Percentiles rank a stretch among this genome's conserved stretches.
Evolutionary conservation across 2,797 vertebrate genomes (phyloP).

Genomic region (Hypotaenidia philippensis): DNA sequence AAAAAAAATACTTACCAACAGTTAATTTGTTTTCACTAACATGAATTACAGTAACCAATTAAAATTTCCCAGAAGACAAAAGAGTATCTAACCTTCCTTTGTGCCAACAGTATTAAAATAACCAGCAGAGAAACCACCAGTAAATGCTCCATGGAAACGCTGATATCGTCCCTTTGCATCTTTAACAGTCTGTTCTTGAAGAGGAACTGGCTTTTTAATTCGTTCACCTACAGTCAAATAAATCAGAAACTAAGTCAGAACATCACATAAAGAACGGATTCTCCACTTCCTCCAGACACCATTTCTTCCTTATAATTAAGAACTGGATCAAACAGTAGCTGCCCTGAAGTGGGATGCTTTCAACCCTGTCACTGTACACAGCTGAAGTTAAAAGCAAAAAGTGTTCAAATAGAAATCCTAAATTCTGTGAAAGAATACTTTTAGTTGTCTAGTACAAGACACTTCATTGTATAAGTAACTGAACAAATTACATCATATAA

Average conservation of each 20-base stretch:
- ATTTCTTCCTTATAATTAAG: neutral
- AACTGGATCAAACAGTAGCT: neutral
- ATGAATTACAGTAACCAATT: neutral
- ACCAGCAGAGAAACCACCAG: slow-evolving; percentile 95
- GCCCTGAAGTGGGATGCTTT: neutral
- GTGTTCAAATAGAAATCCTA: neutral
- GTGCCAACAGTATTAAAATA: slow-evolving; percentile 96
- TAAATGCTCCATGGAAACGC: slow-evolving; percentile 96
- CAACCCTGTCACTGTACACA: fast-evolving
- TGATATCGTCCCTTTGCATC: slow-evolving; percentile 93
- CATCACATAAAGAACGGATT: fast-evolving
- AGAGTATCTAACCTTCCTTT: slow-evolving; percentile 89
- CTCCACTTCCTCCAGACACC: neutral
- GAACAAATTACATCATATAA: neutral
- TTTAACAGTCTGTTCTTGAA: slow-evolving; percentile 94
- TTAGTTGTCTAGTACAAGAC: neutral
- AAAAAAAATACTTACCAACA: neutral
- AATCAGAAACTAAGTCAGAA: neutral
- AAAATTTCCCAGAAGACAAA: neutral
- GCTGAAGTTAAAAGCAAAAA: neutral
- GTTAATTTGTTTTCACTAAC: neutral
- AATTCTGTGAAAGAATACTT: neutral
- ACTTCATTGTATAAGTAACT: neutral
- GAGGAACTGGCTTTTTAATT: slow-evolving; percentile 88
- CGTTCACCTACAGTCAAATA: slow-evolving; percentile 84